Base-by-base conservation (phyloP, 35 echinoderm and acorn worm species). In the Stichopus chloronotus region DNA sequence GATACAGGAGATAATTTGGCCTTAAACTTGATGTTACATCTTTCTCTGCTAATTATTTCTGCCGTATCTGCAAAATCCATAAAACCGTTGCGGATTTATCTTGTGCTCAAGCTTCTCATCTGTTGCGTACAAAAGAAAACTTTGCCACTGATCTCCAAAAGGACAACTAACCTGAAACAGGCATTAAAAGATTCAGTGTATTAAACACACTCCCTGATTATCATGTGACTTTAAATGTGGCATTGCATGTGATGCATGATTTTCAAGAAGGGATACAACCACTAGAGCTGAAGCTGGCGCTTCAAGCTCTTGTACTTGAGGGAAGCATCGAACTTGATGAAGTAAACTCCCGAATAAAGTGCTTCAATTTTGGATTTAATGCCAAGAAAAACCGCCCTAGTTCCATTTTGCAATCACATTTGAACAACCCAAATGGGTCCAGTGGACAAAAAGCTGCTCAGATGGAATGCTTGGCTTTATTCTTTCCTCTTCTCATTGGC, bases 371-470 rank as follows among this genome's bases (percentile, higher is more conserved):
- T 90, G 92, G 86, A 25, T 94, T 88, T 55, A n/a, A 9, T 16
- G 92, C 94, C 63, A 25, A 86, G 53, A 88, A 87, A 11, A 96
- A 94, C 69, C 55, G 76, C 6, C 95, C 95, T 6, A 71, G 92
- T 78, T 54, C 72, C 12, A 94, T 96, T 19, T 79, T 84, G 17
- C 3, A 21, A 16, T 60, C 20, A 8, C 19, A 78, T 25, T 57
- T 96, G 8, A 22, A 1, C 7, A 93, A 94, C n/a, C 94, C 94
- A 80, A 81, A 52, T 52, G 94, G 94, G 8, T 5, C 90, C 12
- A 95, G 90, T 95, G 90, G 94, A 12, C 91, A 92, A 24, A 95
- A 61, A 68, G 90, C 94, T 59, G 80, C 94, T 1, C 94, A 95
- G 57, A 95, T 82, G 84, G 30, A 63, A 13, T 88, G 82, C 11